A percentile compares a stretch with the other conserved stretches of the same genome.
Conservation (phyloP, 2,797 vertebrate species). For the Periophthalmus magnuspinnatus region DNA sequence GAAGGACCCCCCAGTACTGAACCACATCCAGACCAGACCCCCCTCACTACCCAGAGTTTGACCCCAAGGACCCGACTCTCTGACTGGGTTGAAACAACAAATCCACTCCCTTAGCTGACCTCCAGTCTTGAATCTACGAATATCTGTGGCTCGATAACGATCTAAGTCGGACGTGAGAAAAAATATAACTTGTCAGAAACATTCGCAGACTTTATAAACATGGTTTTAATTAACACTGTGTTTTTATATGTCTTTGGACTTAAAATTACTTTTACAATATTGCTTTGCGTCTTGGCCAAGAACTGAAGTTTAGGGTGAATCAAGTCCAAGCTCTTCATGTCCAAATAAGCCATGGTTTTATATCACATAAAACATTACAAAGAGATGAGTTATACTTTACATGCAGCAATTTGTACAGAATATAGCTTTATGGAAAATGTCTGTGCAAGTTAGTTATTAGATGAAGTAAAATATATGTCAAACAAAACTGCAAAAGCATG, state of each 20-base stretch:
- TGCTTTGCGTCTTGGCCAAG: constrained; percentile 36
- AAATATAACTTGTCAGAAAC: constrained; percentile 32
- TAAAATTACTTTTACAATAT: constrained; percentile 53
- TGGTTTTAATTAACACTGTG: constrained; percentile 63
- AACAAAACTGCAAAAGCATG: background rate
- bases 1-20: constrained; percentile 63
- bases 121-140: constrained; percentile 52
- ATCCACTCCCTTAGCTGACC: constrained; percentile 47
- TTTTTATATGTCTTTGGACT: constrained; percentile 43
- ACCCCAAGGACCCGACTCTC: constrained; percentile 51
- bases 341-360: constrained; percentile 17
- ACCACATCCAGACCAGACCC: constrained; percentile 56
- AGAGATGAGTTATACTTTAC: constrained; percentile 1
- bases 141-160: constrained; percentile 58
- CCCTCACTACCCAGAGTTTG: constrained; percentile 52
- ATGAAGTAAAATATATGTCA: background rate
- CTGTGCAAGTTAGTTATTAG: background rate
- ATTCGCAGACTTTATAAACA: constrained; percentile 35
- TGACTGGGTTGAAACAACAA: constrained; percentile 69
- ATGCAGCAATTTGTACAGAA: constrained; percentile 10
- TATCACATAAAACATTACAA: constrained; percentile 9
- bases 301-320: constrained; percentile 10
- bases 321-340: background rate
- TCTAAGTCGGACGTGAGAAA: constrained; percentile 51
- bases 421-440: constrained; percentile 5